phyloP scores from a whole-genome alignment of 2,113 vertebrate genomes.

The Ciconia boyciana region DNA sequence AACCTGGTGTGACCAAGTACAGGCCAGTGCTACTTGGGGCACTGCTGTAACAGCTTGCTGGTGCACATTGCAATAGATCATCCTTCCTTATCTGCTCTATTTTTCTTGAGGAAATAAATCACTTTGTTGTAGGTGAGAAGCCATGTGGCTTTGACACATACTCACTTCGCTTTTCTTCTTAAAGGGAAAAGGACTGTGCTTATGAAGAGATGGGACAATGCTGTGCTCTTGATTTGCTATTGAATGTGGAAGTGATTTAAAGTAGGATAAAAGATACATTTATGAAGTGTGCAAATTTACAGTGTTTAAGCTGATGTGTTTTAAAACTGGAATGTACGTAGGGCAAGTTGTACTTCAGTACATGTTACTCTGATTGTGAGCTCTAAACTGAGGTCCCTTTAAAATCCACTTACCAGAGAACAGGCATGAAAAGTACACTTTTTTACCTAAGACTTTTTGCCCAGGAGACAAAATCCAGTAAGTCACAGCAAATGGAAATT shows the following conservation, averaged over 20 bases:
- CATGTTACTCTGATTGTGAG: background rate
- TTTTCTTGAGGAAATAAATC: slow-evolving; percentile 49
- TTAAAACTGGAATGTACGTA: background rate
- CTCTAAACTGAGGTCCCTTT: background rate
- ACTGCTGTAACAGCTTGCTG: slow-evolving; percentile 4
- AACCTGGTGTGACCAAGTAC: background rate
- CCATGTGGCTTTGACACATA: background rate
- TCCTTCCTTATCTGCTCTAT: background rate
- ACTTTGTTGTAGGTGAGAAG: background rate
- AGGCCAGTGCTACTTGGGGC: background rate
- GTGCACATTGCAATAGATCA: background rate
- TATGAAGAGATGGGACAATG: background rate
- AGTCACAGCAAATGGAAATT: background rate
- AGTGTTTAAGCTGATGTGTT: background rate
- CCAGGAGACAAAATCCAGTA: background rate
- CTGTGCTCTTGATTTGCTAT: background rate
- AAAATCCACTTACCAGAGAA: background rate
- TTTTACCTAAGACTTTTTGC: background rate
- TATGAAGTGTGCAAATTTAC: background rate
- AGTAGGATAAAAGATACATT: background rate
- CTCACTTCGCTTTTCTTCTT: background rate
- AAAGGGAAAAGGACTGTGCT: background rate
- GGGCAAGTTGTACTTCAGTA: background rate
- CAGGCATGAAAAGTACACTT: background rate
- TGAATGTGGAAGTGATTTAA: background rate